phyloP scores from a whole-genome alignment of 1,140 invertebrate species.

The Bombus confusus region DNA sequence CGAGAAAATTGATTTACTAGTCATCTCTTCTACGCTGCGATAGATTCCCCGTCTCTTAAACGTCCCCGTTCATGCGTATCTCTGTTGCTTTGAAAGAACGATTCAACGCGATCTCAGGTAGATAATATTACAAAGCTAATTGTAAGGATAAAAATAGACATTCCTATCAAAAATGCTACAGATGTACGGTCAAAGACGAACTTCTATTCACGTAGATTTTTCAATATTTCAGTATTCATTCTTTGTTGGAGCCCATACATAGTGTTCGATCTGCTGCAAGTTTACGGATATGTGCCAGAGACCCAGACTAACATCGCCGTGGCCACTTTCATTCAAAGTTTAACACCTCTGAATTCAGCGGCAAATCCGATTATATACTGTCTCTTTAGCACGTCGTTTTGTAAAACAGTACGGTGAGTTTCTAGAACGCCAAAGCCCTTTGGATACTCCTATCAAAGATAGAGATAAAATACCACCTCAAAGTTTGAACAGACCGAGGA shows the following conservation, averaged over 20 bases:
- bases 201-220: background rate
- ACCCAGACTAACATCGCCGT: slow-evolving; percentile 92
- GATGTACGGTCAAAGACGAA: background rate
- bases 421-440: no score
- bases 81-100: background rate
- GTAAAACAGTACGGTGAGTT: slow-evolving; percentile 91
- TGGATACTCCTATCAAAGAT: background rate
- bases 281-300: slow-evolving; percentile 91
- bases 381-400: slow-evolving; percentile 95
- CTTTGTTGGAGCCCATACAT: slow-evolving; percentile 98
- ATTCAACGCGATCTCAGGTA: background rate
- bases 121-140: background rate
- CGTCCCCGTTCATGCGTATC: background rate
- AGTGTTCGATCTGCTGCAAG: slow-evolving; percentile 95
- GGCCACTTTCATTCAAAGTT: slow-evolving; percentile 95
- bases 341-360: slow-evolving; percentile 96
- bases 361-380: slow-evolving; percentile 98
- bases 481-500: background rate
- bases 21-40: background rate
- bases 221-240: slow-evolving; percentile 91
- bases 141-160: background rate
- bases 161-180: background rate
- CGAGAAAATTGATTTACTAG: slow-evolving; percentile 12
- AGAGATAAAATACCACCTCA: background rate
- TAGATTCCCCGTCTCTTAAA: background rate